phyloP scores from a whole-genome alignment of 2,113 vertebrate species.

The Halcyon malimbica region DNA sequence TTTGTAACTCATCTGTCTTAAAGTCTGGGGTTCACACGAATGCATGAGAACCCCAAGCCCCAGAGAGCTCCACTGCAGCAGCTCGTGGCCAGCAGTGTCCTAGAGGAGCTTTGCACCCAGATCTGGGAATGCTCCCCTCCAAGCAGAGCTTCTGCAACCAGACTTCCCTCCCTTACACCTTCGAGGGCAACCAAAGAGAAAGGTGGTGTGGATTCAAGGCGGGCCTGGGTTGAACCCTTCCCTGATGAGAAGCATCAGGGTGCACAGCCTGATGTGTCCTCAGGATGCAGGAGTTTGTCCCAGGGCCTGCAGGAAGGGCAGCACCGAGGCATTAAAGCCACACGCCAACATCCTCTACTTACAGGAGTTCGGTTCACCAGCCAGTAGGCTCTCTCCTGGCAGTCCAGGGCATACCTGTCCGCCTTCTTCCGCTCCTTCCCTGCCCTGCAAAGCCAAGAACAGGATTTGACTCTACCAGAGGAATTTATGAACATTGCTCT shows the following conservation, averaged over 20 bases:
- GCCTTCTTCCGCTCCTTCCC: constrained; percentile 94
- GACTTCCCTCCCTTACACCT: neutral
- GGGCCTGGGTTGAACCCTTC: neutral
- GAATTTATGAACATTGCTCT: neutral
- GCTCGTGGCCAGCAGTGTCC: neutral
- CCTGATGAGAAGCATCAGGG: neutral
- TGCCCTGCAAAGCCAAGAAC: constrained; percentile 79
- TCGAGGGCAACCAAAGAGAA: neutral
- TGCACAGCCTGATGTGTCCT: neutral
- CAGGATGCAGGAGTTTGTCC: rapidly evolving
- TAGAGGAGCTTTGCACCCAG: neutral
- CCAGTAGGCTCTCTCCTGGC: constrained; percentile 98
- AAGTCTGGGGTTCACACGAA: neutral
- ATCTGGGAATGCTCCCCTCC: neutral
- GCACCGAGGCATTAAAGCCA: neutral
- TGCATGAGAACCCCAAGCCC: neutral
- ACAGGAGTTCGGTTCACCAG: constrained; percentile 93
- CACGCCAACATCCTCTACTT: constrained; percentile 25
- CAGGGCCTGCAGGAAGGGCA: neutral
- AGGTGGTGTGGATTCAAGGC: neutral
- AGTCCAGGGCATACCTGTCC: constrained; percentile 91
- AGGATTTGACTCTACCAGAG: neutral
- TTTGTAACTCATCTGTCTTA: neutral
- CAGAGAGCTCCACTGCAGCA: neutral
- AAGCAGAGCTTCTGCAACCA: rapidly evolving